phyloP scores from a whole-genome alignment of 2,797 vertebrate genomes.

The Limnodromus scolopaceus region DNA sequence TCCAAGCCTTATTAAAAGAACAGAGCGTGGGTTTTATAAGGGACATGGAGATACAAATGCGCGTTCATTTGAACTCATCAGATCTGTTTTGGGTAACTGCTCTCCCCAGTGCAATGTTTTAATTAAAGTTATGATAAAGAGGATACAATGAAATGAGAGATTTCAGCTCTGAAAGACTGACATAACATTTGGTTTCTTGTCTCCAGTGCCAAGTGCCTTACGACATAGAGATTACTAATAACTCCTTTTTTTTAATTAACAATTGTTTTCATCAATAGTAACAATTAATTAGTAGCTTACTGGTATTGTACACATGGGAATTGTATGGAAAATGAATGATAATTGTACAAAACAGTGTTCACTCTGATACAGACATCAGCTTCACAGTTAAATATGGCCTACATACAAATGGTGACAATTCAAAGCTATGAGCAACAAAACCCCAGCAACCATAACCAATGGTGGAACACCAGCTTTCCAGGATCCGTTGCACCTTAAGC shows the following conservation, averaged over 20 bases:
- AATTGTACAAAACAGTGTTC: background rate
- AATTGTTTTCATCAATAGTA: background rate
- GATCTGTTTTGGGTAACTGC: background rate
- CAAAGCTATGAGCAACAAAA: background rate
- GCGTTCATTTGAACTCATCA: background rate
- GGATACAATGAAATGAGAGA: background rate
- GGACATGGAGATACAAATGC: background rate
- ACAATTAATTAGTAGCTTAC: background rate
- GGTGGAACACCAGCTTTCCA: background rate
- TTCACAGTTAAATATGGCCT: background rate
- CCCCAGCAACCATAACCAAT: background rate
- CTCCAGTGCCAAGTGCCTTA: background rate
- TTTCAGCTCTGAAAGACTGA: background rate
- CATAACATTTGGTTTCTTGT: background rate
- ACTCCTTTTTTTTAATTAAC: background rate
- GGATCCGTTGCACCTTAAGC: background rate
- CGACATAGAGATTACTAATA: background rate
- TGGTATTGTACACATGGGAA: background rate
- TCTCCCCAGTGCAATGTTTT: background rate
- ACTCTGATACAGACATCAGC: background rate
- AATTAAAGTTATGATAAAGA: background rate
- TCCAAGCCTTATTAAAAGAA: slow-evolving; percentile 27
- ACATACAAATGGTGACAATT: background rate
- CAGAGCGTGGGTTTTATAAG: background rate
- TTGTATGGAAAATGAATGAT: background rate